Evolutionary conservation across 2,113 vertebrate species (phyloP), one percentile per base, ranked within the genome.

Genomic region (Orthonyx spaldingii): DNA sequence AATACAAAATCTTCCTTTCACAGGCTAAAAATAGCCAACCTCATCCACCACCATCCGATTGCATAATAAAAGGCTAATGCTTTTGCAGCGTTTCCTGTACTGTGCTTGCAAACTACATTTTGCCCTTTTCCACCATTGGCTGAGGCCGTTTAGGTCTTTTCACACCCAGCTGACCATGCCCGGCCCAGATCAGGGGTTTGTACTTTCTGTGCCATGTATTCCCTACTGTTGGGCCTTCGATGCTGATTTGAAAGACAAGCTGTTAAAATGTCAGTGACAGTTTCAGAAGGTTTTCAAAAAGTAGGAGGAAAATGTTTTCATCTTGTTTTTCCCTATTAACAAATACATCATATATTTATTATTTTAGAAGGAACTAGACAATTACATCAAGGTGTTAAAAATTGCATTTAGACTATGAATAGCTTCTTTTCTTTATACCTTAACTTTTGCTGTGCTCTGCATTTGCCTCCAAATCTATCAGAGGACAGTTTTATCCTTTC

Each of bases 181-280:
- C 41, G 26, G 17, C 17, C 14, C 26, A 17, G 3, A 33, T 10
- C 21, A 64, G 44, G 30, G 11, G 8, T 47, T n/a, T n/a, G 19
- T 60, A 35, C 7, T 52, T 83, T 56, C 49, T 16, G 8, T 30
- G 12, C 39, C 6, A 3, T 8, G 15, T 12, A 17, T 33, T 24
- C 55, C 24, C 11, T 46, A 2, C 18, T 22, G 4, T 7, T 74
- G 63, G 46, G 9, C 15, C 60, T 28, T 6, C 0, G 0, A 39
- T 11, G 22, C 5, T 61, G 17, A 52, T 33, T 41, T 61, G 49
- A 59, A 70, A 87, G n/a, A 60, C 22, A 61, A 47, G 23, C 3
- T 46, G 11, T 26, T 66, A 59, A 66, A 53, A 65, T 1, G 2
- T 4, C 35, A 23, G 7, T 13, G 55, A 46, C 11, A 30, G 20